Conservation (phyloP, 2,113 vertebrate genomes). For the Corynorhinus townsendii region DNA sequence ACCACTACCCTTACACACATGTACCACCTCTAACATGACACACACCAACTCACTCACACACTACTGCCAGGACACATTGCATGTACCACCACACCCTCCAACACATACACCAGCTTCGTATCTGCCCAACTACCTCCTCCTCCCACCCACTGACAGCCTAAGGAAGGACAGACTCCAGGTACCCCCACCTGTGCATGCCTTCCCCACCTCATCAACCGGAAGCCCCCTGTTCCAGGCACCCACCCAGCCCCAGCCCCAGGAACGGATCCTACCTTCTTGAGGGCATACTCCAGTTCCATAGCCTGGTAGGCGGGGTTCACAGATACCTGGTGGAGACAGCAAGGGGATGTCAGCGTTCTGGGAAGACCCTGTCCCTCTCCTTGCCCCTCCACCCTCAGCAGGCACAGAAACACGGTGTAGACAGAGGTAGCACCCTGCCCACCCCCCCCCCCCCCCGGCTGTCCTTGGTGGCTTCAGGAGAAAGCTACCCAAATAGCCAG, state of each 20-base stretch:
- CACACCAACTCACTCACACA: background rate
- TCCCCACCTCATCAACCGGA: background rate
- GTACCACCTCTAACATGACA: too few relatives aligned
- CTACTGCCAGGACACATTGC: background rate
- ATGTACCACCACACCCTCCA: background rate
- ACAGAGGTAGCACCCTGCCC: background rate
- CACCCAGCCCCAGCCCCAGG: background rate
- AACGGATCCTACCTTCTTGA: conserved; percentile 83
- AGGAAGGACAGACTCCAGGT: background rate
- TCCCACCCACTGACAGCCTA: background rate
- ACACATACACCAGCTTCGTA: background rate
- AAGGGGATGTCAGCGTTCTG: background rate
- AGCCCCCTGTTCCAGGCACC: background rate
- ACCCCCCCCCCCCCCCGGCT: background rate
- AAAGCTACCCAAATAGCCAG: background rate
- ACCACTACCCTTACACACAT: background rate
- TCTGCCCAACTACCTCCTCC: background rate
- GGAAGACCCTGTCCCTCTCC: background rate
- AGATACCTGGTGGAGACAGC: conserved; percentile 82
- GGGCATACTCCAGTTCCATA: conserved; percentile 85
- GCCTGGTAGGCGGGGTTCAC: conserved; percentile 94
- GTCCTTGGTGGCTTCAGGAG: background rate
- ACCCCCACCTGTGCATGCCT: background rate
- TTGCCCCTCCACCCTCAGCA: background rate
- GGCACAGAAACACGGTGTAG: background rate